A percentile compares a stretch with the other conserved stretches of the same genome.
phyloP scores from a whole-genome alignment of 1,140 invertebrate species.

The Drosophila aff. region DNA sequence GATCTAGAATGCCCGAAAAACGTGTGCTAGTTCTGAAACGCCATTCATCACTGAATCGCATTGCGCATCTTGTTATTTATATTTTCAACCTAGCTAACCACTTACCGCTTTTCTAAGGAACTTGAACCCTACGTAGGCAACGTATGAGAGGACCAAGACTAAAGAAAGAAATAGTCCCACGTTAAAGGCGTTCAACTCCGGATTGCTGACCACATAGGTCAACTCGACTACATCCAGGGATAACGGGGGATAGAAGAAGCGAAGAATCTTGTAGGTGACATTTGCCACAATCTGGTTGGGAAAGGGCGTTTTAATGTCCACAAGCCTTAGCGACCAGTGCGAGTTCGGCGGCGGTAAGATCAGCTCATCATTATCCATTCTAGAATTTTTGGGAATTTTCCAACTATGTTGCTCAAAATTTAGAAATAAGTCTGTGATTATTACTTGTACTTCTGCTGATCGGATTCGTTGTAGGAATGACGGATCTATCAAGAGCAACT shows the following conservation, averaged over 20 bases:
- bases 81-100: not conserved
- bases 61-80: not conserved
- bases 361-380: too few relatives aligned
- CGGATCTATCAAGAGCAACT: too few relatives aligned
- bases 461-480: too few relatives aligned
- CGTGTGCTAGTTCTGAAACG: not conserved
- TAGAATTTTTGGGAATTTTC: too few relatives aligned
- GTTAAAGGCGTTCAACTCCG: not conserved
- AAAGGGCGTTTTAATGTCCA: not conserved
- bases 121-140: not conserved
- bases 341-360: too few relatives aligned
- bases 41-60: not conserved
- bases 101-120: not conserved
- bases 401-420: too few relatives aligned
- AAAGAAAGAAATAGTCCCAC: not conserved
- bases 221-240: slow-evolving; percentile 9
- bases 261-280: slow-evolving; percentile 9
- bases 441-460: too few relatives aligned
- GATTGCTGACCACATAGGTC: slow-evolving; percentile 1
- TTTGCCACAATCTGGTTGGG: slow-evolving; percentile 17
- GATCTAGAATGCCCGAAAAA: too few relatives aligned
- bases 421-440: too few relatives aligned
- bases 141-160: not conserved
- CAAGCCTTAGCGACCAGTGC: too few relatives aligned
- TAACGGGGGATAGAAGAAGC: slow-evolving; percentile 24